Percentiles rank a stretch among this genome's conserved stretches.
Conservation (phyloP, 1,140 invertebrate species). For the Leguminivora glycinivorella region DNA sequence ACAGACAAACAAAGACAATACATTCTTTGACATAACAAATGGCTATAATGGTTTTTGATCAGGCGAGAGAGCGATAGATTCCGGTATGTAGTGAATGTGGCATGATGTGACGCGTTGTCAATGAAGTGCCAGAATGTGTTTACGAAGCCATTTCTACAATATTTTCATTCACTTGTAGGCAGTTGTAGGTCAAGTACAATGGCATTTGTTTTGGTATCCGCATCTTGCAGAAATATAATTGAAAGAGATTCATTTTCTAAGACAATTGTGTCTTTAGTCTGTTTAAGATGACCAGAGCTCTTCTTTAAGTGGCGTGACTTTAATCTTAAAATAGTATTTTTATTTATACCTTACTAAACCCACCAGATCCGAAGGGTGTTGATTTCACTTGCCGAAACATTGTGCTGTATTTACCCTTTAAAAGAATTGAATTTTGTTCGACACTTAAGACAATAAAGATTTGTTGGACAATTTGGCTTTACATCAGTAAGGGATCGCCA, state of each 20-base stretch:
- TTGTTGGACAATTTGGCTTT: no score
- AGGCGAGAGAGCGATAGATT: not conserved
- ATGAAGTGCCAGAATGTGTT: not conserved
- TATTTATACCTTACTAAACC: not conserved
- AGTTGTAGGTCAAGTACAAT: not conserved
- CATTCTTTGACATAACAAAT: not conserved
- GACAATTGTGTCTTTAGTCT: not conserved
- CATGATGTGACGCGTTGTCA: conserved; percentile 1
- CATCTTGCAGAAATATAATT: not conserved
- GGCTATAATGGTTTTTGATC: not conserved
- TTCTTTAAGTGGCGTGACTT: not conserved
- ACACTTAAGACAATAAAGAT: not conserved
- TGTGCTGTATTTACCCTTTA: not conserved
- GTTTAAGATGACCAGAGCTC: not conserved
- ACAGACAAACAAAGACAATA: not conserved
- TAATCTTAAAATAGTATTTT: no score
- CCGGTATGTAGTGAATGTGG: not conserved
- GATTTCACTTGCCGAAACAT: not conserved
- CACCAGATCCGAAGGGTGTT: not conserved
- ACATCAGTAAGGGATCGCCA: no score
- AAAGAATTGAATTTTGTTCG: not conserved
- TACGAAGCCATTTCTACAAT: not conserved
- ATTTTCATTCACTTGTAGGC: not conserved
- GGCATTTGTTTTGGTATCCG: not conserved
- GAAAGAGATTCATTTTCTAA: not conserved